phyloP scores from a whole-genome alignment of 2,113 vertebrate species.

The Equus quagga region DNA sequence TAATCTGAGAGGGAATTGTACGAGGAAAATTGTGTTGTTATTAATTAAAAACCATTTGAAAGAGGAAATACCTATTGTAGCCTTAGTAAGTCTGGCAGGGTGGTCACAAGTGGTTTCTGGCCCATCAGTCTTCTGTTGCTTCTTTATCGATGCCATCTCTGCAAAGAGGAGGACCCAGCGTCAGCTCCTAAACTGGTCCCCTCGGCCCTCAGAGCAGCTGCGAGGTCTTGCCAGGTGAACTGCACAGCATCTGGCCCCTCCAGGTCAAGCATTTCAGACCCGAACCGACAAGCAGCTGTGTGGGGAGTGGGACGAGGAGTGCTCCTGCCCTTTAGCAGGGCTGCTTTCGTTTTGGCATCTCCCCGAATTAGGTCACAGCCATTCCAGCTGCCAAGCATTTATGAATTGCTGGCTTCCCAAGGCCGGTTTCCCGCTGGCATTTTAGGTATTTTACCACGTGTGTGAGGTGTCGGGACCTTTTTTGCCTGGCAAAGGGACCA shows the following conservation, averaged over 20 bases:
- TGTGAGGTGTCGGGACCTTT: not conserved
- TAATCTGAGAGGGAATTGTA: not conserved
- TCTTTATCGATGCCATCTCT: conserved; percentile 65
- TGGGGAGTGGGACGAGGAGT: not conserved
- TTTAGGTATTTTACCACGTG: not conserved
- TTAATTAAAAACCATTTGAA: not conserved
- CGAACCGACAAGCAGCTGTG: not conserved
- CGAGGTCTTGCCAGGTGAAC: not conserved
- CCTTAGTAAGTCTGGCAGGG: conserved; percentile 64
- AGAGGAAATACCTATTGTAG: not conserved
- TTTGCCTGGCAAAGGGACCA: not conserved
- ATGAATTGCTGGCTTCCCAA: not conserved
- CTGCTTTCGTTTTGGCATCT: not conserved
- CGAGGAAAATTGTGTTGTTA: not conserved
- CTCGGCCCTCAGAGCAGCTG: not conserved
- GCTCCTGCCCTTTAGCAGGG: not conserved
- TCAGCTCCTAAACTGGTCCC: fast-evolving
- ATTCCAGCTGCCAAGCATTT: not conserved
- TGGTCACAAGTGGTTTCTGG: conserved; percentile 27
- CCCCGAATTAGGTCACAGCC: conserved; percentile 14
- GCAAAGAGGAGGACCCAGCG: conserved; percentile 28
- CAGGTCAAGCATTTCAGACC: conserved; percentile 4
- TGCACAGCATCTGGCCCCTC: conserved; percentile 2
- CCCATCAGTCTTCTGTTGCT: conserved; percentile 57
- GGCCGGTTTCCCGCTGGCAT: not conserved